Evolutionary conservation across 23 tunicate species (phyloP).

Genomic region (Corella eumyota): DNA sequence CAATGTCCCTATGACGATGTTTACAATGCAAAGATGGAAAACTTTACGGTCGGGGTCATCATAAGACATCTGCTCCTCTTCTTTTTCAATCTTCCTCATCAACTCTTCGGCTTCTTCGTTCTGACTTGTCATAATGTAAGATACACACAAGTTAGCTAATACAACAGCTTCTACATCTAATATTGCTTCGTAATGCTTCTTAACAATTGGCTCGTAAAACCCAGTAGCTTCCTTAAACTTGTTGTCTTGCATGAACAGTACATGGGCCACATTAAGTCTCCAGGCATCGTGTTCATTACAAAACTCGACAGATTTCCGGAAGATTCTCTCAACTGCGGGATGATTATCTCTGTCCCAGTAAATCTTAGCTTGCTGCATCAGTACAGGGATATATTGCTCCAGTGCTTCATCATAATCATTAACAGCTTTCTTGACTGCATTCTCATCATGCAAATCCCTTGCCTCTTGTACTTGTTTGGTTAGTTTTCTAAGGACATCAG

Average conservation of each 20-base stretch:
- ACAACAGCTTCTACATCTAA: slow-evolving; percentile 97
- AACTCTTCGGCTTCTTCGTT: slow-evolving; percentile 98
- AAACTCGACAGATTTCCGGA: slow-evolving; percentile 95
- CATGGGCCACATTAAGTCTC: slow-evolving; percentile 97
- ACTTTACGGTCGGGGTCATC: slow-evolving; percentile 93
- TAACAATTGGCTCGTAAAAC: slow-evolving; percentile 96
- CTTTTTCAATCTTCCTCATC: slow-evolving; percentile 98
- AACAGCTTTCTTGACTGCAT: slow-evolving; percentile 67
- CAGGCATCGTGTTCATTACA: slow-evolving; percentile 94
- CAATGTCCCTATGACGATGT: slow-evolving; percentile 90
- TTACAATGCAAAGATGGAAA: slow-evolving; percentile 94
- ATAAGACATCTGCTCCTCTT: slow-evolving; percentile 94
- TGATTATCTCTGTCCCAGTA: slow-evolving; percentile 96
- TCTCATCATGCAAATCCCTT: slow-evolving; percentile 75
- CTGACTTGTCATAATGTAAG: slow-evolving; percentile 98
- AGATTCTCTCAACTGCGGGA: slow-evolving; percentile 83
- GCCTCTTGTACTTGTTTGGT: slow-evolving; percentile 95
- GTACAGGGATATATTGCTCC: slow-evolving; percentile 88
- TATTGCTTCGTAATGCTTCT: slow-evolving; percentile 83
- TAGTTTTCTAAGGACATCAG: slow-evolving; percentile 71
- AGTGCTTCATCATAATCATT: slow-evolving; percentile 86
- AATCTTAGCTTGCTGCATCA: slow-evolving; percentile 98
- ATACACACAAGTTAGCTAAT: slow-evolving; percentile 94
- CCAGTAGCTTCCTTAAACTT: slow-evolving; percentile 98
- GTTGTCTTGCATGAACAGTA: slow-evolving; percentile 98